Conservation (phyloP, 2,888 invertebrate genomes). For the Noctua janthina region DNA sequence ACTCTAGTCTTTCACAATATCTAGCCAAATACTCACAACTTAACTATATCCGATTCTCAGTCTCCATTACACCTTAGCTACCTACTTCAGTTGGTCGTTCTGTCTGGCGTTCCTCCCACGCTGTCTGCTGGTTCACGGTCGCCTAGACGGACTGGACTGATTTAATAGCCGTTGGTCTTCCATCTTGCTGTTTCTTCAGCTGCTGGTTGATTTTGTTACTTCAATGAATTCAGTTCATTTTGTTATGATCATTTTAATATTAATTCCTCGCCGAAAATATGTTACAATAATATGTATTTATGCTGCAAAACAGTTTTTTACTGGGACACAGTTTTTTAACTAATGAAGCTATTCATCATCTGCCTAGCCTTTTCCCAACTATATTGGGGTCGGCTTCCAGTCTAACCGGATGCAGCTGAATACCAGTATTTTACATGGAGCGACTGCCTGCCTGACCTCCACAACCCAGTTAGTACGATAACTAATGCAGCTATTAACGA, state of each 20-base stretch:
- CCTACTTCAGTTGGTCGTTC: conserved; percentile 13
- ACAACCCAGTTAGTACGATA: no score
- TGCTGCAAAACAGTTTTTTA: no score
- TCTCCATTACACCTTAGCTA: background rate
- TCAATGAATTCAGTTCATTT: background rate
- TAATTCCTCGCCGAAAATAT: background rate
- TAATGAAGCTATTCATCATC: no score
- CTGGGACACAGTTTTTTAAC: no score
- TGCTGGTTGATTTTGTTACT: background rate
- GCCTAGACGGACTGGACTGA: background rate
- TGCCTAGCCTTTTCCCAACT: no score
- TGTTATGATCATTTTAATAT: background rate
- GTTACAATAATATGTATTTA: background rate
- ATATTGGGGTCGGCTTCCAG: no score
- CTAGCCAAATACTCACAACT: background rate
- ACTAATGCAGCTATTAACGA: no score
- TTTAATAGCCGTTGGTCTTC: background rate
- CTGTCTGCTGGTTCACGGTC: conserved; percentile 38
- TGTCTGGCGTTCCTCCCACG: conserved; percentile 35
- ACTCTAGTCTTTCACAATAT: background rate
- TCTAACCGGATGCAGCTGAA: no score
- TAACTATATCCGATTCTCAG: background rate
- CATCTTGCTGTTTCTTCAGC: background rate
- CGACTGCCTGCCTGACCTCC: no score
- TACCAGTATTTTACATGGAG: no score